A percentile compares a stretch with the other conserved stretches of the same genome.
phyloP scores from a whole-genome alignment of 1,140 invertebrate genomes.

The Monochamus saltuarius region DNA sequence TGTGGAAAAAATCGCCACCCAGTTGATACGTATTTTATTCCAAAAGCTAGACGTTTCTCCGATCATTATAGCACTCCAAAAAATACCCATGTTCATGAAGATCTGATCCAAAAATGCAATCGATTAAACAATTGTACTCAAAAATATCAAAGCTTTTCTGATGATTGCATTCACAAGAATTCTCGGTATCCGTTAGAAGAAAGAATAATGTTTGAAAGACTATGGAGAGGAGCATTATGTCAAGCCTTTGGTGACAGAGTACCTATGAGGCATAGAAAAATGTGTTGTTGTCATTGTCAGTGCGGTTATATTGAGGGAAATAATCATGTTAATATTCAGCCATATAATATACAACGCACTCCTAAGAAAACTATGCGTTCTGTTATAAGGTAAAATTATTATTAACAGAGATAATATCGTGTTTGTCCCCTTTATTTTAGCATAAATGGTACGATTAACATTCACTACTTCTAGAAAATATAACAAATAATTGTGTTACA shows the following conservation, averaged over 20 bases:
- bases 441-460: too few species aligned
- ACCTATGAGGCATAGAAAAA: conserved; percentile 36
- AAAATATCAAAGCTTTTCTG: too few species aligned
- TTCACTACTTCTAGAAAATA: too few species aligned
- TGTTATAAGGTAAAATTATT: conserved; percentile 59
- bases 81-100: conserved; percentile 19
- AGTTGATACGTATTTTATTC: too few species aligned
- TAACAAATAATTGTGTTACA: too few species aligned
- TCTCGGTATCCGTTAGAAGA: conserved; percentile 54
- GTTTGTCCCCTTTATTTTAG: too few species aligned
- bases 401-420: too few species aligned
- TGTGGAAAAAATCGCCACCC: too few species aligned
- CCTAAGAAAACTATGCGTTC: conserved; percentile 59
- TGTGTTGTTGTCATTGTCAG: conserved; percentile 53
- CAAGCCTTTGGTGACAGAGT: conserved; percentile 50
- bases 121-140: conserved; percentile 21
- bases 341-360: conserved; percentile 16
- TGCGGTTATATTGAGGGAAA: conserved; percentile 30
- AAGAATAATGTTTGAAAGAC: conserved; percentile 60
- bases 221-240: conserved; percentile 63
- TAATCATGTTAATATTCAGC: background rate
- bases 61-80: conserved; percentile 10
- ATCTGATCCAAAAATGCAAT: conserved; percentile 6
- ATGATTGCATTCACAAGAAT: too few species aligned
- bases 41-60: too few species aligned